A percentile compares a stretch with the other conserved stretches of the same genome.
Evolutionary conservation across 2,888 invertebrate species (phyloP).

Genomic region (Rhorus exstirpatorius): DNA sequence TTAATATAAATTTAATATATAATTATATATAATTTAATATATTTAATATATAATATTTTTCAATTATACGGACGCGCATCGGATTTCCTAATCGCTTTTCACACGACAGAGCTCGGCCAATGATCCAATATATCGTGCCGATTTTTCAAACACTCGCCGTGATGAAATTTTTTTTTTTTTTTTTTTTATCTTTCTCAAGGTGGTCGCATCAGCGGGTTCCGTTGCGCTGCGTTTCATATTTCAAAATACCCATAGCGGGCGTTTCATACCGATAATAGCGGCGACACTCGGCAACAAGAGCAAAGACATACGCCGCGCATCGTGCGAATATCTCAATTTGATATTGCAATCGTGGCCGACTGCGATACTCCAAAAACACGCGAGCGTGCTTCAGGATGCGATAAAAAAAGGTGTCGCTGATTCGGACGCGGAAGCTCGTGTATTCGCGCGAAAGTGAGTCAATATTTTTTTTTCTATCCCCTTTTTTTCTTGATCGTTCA

Average conservation of each 20-base stretch:
- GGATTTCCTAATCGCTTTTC: too few relatives aligned
- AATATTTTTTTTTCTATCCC: slow-evolving; percentile 18
- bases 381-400: slow-evolving; percentile 92
- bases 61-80: too few relatives aligned
- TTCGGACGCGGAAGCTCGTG: slow-evolving; percentile 96
- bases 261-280: slow-evolving; percentile 93
- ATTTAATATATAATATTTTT: too few relatives aligned
- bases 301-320: slow-evolving; percentile 93
- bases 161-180: background rate
- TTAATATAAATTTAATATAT: too few relatives aligned
- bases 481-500: background rate
- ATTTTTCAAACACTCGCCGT: background rate
- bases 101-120: too few relatives aligned
- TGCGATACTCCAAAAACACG: slow-evolving; percentile 93
- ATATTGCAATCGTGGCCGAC: slow-evolving; percentile 96
- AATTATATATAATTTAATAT: too few relatives aligned
- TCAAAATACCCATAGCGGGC: slow-evolving; percentile 92
- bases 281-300: slow-evolving; percentile 94
- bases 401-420: slow-evolving; percentile 95
- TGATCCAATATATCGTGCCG: too few relatives aligned
- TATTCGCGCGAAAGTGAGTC: slow-evolving; percentile 92
- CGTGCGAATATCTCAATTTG: slow-evolving; percentile 94
- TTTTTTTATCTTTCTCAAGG: slow-evolving; percentile 86
- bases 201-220: slow-evolving; percentile 95
- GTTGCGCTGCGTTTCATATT: slow-evolving; percentile 96